These are phyloP conservation scores for Saxicola maurus DNA, from an alignment of 2,797 vertebrate species.

Conservation along the genomic window DNA sequence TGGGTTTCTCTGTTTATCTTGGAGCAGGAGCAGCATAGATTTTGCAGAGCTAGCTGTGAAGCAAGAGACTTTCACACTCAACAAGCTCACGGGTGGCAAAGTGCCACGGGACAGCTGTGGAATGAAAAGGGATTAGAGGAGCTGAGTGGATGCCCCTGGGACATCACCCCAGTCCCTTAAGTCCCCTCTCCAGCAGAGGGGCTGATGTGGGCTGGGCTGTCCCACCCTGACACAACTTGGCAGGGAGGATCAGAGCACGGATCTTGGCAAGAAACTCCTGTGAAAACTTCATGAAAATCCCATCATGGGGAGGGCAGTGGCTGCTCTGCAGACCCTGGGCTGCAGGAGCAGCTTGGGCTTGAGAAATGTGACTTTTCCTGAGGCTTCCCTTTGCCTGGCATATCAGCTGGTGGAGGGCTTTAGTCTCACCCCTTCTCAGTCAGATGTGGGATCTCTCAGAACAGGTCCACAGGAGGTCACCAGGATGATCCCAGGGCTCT, in stretches of 20 bases:
- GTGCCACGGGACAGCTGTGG: slow-evolving; percentile 25
- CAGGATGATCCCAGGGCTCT: not conserved
- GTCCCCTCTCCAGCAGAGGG: not conserved
- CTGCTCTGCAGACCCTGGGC: not conserved
- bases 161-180: not conserved
- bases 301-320: fast-evolving
- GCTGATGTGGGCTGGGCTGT: not conserved
- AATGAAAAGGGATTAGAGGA: not conserved
- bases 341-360: not conserved
- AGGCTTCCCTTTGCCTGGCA: not conserved
- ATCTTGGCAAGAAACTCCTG: not conserved
- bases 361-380: not conserved
- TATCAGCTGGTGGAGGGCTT: fast-evolving
- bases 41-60: slow-evolving; percentile 52
- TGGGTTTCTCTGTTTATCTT: slow-evolving; percentile 50
- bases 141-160: not conserved
- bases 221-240: not conserved
- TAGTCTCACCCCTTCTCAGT: not conserved
- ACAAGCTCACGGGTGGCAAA: not conserved
- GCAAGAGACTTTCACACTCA: slow-evolving; percentile 22
- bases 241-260: fast-evolving
- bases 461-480: not conserved
- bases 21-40: not conserved
- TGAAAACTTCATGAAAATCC: not conserved
- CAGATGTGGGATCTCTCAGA: not conserved